Base-by-base conservation (phyloP, 2,888 invertebrate species). In the Brachycybe producta region DNA sequence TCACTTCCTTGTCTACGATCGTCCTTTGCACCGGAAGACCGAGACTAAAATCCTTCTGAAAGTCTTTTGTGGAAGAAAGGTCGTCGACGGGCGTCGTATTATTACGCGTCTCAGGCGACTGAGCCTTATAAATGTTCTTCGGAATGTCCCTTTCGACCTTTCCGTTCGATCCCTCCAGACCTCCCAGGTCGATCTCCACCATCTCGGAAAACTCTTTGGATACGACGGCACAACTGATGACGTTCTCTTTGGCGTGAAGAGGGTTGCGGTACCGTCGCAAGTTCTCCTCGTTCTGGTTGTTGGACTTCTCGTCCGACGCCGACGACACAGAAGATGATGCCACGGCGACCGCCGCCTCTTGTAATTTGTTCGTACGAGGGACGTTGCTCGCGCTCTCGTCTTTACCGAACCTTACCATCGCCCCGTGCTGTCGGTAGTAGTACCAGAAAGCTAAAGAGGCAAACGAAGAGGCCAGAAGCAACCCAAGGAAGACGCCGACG, bases 241-340 rank as follows among this genome's bases (percentile, higher is more conserved):
- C 35, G n/a, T 41, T 41, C 15, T 41, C 41, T 21, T 41, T 41
- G 5, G 41, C 41, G 62, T 82, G 82, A 52, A 85, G 69, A 3
- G 84, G 83, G 69, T 85, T 85, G 42, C 64, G 60, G 67, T 83
- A 84, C 56, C 86, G 76, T 47, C 87, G 75, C 52, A 90, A 72
- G 65, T 87, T 88, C 67, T 90, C 88, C 64, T 87, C 86, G 66
- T 87, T 88, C 68, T 90, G 88, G 67, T 90, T 90, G 67, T 90
- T 90, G 2, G 87, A 84, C 65, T 87, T 87, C 63, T 87, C 86
- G 43, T 64, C 61, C 19, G 58, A n/a, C n/a, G n/a, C n/a, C n/a
- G n/a, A n/a, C 57, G 35, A n/a, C 23, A 27, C 23, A 34, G 11
- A n/a, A n/a, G n/a, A n/a, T n/a, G n/a, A n/a, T n/a, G n/a, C n/a